Evolutionary conservation across 2,113 vertebrate species (phyloP), one percentile per base, ranked within the genome.

Genomic region (Zingel zingel): DNA sequence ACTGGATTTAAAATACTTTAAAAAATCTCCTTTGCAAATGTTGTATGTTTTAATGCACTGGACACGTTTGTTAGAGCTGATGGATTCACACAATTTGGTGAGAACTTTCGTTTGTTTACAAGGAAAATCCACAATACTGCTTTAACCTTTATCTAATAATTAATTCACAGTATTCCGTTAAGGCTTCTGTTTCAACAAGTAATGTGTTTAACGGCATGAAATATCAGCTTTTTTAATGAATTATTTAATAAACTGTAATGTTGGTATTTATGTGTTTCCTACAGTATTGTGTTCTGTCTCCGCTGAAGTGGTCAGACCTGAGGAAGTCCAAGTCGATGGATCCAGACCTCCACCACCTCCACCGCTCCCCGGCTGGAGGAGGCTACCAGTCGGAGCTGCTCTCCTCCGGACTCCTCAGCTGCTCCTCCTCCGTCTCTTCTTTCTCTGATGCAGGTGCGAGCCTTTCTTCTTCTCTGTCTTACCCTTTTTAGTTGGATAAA

Each of bases 271-370:
- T 1, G n/a, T 66, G 45, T 50, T 13, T 70, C 13, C 57, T 56
- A n/a, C 96, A 97, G 33, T 98, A 96, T 64, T 99, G 97, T 50
- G 95, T 99, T 16, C 95, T 98, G 80, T 97, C 98, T 56, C 97
- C 97, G 4, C 95, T 98, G 92, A 98, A 97, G 92, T 97, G 96
- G 93, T 94, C 97, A 3, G 97, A 97, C 90, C 89, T 96, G 84
- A 96, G 96, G 86, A 99, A 97, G 95, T 94, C 93, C 0, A 95
- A 96, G 14, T 93, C 97, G 3, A 90, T 95, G 89, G 94, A 96
- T 71, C 93, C 94, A 0, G 97, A 98, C 73, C 91, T 90, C 50
- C 94, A 90, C 51, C 96, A 95, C 76, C 95, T 95, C 47, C 97
- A 96, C 79, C 95, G 95, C 81, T 84, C 95, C 73, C 80, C 92